Conservation (phyloP, 2,113 vertebrate genomes). For the Perca fluviatilis region DNA sequence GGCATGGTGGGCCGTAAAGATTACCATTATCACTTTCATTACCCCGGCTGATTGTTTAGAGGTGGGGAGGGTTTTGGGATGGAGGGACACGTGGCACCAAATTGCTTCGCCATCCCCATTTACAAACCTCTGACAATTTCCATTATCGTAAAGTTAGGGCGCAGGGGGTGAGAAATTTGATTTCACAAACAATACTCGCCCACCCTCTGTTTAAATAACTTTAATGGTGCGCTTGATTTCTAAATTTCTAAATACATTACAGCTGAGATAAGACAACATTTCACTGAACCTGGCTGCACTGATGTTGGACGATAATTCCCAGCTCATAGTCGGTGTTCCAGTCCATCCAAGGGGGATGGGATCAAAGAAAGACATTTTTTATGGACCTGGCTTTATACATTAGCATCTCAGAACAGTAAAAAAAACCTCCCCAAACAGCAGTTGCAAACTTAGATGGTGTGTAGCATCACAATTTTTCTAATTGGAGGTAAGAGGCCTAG, state of each 20-base stretch:
- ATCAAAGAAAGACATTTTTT: not conserved
- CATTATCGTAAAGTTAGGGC: slow-evolving; percentile 64
- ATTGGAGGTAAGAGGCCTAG: not conserved
- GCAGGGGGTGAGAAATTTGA: slow-evolving; percentile 54
- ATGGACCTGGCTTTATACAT: not conserved
- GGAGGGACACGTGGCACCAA: slow-evolving; percentile 55
- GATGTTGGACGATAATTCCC: no score
- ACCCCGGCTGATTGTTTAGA: slow-evolving; percentile 73
- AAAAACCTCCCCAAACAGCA: not conserved
- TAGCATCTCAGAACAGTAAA: not conserved
- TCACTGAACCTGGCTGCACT: not conserved
- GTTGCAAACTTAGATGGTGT: not conserved
- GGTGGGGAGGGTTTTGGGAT: slow-evolving; percentile 16
- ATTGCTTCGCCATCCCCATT: slow-evolving; percentile 60
- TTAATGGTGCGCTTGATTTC: slow-evolving; percentile 20
- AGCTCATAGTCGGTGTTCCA: not conserved
- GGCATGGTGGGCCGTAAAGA: slow-evolving; percentile 81
- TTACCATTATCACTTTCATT: slow-evolving; percentile 83
- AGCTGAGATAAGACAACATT: not conserved
- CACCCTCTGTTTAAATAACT: slow-evolving; percentile 44
- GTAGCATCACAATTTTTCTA: not conserved
- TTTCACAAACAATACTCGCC: slow-evolving; percentile 44
- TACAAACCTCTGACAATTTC: slow-evolving; percentile 70
- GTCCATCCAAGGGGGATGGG: not conserved
- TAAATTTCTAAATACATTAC: slow-evolving; percentile 21